Conservation (phyloP, 2,888 invertebrate genomes). For the Sminthurides aquaticus region DNA sequence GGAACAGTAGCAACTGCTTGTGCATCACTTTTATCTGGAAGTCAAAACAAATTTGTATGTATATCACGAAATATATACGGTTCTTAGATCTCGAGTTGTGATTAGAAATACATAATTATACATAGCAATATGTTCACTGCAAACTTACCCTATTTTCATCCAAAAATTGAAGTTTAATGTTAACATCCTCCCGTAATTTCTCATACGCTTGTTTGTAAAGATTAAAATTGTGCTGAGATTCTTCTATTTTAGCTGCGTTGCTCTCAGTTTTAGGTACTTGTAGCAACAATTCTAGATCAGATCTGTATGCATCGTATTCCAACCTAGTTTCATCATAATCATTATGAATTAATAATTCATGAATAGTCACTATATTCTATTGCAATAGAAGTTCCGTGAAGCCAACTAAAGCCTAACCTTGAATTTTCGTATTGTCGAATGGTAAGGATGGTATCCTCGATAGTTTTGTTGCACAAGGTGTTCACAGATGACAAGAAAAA, state of each 20-base stretch:
- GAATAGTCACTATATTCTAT: too few relatives aligned
- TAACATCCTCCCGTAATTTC: conserved; percentile 83
- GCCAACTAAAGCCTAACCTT: conserved; percentile 56
- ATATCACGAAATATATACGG: not conserved
- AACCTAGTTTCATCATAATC: too few relatives aligned
- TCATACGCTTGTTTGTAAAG: conserved; percentile 85
- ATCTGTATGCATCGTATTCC: conserved; percentile 96
- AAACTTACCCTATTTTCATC: conserved; percentile 76
- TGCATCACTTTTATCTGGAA: conserved; percentile 97
- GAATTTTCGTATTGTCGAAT: conserved; percentile 69
- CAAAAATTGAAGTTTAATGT: conserved; percentile 88
- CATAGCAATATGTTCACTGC: not conserved
- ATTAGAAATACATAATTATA: not conserved
- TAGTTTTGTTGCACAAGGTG: conserved; percentile 94
- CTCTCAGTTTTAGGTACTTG: conserved; percentile 48
- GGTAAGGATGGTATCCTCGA: conserved; percentile 83
- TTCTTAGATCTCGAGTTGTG: not conserved
- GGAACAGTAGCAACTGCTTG: conserved; percentile 88
- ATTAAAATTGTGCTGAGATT: conserved; percentile 72
- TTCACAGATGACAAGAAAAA: conserved; percentile 94
- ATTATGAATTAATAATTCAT: conserved; percentile 32
- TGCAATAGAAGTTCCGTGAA: too few relatives aligned
- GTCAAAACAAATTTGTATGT: too few relatives aligned
- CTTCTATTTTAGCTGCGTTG: conserved; percentile 60
- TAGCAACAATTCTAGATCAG: conserved; percentile 78